Evolutionary conservation across 2,888 invertebrate species (phyloP), one percentile per base, ranked within the genome.

Genomic region (Leucoma salicis): DNA sequence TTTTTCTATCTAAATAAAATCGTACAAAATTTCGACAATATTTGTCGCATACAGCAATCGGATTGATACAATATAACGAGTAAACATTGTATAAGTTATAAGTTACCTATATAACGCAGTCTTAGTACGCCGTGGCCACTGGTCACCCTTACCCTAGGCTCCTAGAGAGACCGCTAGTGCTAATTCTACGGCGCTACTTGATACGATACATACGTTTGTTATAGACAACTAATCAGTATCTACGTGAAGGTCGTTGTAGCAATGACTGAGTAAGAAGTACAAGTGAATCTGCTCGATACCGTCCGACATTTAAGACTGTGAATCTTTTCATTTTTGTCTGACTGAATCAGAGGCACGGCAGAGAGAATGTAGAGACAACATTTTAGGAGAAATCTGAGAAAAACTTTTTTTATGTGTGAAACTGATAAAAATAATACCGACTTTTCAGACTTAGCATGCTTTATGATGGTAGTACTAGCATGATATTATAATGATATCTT

Each of bases 61-160:
- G 52, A 31, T 40, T 61, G 60, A 55, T 60, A 63, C 54, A 62
- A 47, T 66, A 75, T 71, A 78, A 80, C 75, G 71, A 78, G 69
- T 81, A 80, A 80, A 80, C 70, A 78, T 77, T 74, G 66, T 79
- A 74, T 78, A 75, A 53, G 54, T 55, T 57, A 48, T 49, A 51
- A 57, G 56, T n/a, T n/a, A n/a, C n/a, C n/a, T n/a, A 52, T 67
- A 70, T 70, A 82, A 78, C 72, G 85, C 88, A 88, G 87, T 87
- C 88, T 87, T 88, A 77, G 66, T 74, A 76, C 75, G 74, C 81
- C 78, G 75, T 71, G 71, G 62, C 65, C 72, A 68, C 66, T 64
- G 69, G 53, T 61, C 61, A 53, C 61, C 58, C 59, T 72, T 73
- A 71, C 71, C 77, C 73, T 77, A 72, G 68, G 57, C 71, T 70